A percentile compares a stretch with the other conserved stretches of the same genome.
Conservation (phyloP, 2,888 invertebrate genomes). For the Sinhomidia bicolor region DNA sequence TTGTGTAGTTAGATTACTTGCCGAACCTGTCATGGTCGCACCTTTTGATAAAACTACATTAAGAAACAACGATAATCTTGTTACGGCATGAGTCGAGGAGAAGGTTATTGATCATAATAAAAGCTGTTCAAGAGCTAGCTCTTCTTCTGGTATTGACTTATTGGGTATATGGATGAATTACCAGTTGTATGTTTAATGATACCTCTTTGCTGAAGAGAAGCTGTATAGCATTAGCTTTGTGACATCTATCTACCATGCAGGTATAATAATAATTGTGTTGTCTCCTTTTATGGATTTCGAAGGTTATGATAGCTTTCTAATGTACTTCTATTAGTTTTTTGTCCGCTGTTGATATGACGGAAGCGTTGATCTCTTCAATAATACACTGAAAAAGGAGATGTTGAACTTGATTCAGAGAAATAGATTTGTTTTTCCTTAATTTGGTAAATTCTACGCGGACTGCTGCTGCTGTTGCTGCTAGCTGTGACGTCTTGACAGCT, state of each 20-base stretch:
- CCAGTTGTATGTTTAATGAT: constrained; percentile 29
- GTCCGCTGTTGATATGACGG: constrained; percentile 1
- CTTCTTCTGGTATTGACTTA: constrained; percentile 20
- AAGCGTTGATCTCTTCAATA: background rate
- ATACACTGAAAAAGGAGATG: background rate
- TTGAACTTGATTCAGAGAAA: background rate
- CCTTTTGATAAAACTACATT: constrained; percentile 1
- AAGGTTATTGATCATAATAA: constrained; percentile 5
- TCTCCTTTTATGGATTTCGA: constrained; percentile 49
- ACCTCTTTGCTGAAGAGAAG: constrained; percentile 53
- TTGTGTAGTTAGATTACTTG: constrained; percentile 69
- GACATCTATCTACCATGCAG: background rate
- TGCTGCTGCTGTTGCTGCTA: too few relatives aligned
- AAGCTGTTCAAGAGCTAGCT: too few relatives aligned
- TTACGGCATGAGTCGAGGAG: constrained; percentile 6
- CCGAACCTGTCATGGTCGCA: constrained; percentile 60
- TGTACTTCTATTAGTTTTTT: background rate
- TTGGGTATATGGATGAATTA: constrained; percentile 41
- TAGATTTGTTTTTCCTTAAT: too few relatives aligned
- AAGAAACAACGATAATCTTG: constrained; percentile 22
- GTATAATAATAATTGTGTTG: background rate
- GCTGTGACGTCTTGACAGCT: too few relatives aligned
- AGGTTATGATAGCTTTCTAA: constrained; percentile 61
- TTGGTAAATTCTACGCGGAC: too few relatives aligned
- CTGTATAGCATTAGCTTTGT: background rate